A percentile compares a stretch with the other conserved stretches of the same genome.
Conservation (phyloP, 1,140 invertebrate species). For the Prorops nasuta region DNA sequence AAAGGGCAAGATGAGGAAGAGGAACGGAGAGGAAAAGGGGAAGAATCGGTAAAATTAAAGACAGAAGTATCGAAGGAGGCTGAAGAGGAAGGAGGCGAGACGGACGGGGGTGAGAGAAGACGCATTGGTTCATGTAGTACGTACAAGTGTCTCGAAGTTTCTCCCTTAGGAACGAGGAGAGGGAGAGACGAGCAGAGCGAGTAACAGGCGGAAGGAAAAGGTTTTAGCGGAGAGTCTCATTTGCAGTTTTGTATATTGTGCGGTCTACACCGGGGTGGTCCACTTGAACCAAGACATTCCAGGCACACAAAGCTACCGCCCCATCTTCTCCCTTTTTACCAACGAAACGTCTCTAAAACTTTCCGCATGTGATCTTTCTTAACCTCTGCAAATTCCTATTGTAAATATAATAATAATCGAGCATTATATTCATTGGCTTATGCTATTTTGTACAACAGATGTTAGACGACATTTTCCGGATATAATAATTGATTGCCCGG, state of each 20-base stretch:
- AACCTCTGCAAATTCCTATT: no score
- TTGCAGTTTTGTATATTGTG: slow-evolving; percentile 36
- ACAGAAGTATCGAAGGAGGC: background rate
- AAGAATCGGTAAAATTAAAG: background rate
- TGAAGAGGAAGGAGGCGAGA: slow-evolving; percentile 2
- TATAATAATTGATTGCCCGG: no score
- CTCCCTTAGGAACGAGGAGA: slow-evolving; percentile 13
- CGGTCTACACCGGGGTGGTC: slow-evolving; percentile 19
- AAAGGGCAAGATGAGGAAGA: background rate
- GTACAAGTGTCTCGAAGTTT: background rate
- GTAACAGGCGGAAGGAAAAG: no score
- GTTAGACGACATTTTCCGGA: no score
- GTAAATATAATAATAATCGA: no score
- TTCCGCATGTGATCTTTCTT: no score
- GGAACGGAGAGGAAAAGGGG: background rate
- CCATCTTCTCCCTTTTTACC: no score
- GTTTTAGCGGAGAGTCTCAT: slow-evolving; percentile 26
- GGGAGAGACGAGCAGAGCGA: slow-evolving; percentile 11
- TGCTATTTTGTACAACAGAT: no score
- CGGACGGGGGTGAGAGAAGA: slow-evolving; percentile 2
- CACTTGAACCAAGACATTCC: no score
- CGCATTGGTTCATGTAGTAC: slow-evolving; percentile 14
- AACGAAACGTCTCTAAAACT: no score
- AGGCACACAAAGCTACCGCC: no score
- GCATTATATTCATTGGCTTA: no score